Percentiles rank a stretch among this genome's conserved stretches.
Conservation (phyloP, 2,888 invertebrate genomes). For the Ormyrus labotus region DNA sequence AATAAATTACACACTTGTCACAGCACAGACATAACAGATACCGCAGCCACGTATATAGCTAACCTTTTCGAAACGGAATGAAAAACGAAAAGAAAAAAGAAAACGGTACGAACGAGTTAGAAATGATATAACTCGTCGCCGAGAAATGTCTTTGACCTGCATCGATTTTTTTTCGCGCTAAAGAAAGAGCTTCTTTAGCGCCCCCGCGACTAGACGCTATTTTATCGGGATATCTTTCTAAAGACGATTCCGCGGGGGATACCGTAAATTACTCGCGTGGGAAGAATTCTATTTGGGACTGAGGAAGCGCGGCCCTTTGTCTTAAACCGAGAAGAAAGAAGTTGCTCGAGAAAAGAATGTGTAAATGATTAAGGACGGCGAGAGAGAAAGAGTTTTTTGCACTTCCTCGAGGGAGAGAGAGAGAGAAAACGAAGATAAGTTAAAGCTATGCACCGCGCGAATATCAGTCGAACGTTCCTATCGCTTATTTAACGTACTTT, state of each 20-base stretch:
- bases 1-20: no score
- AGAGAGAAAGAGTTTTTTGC: neutral
- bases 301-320: neutral
- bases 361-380: slow-evolving; percentile 21
- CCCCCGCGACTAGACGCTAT: slow-evolving; percentile 17
- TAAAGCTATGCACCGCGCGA: neutral
- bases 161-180: slow-evolving; percentile 4
- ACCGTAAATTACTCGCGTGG: slow-evolving; percentile 34
- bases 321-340: neutral
- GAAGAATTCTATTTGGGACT: slow-evolving; percentile 19
- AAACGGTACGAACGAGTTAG: neutral
- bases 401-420: neutral
- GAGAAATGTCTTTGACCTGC: neutral
- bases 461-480: neutral
- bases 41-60: no score
- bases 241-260: slow-evolving; percentile 21
- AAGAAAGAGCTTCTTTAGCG: slow-evolving; percentile 9
- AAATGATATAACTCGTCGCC: neutral
- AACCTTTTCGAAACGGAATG: no score
- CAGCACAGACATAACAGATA: no score
- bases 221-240: slow-evolving; percentile 28
- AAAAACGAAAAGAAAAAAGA: slow-evolving; percentile 1
- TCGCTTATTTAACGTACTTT: slow-evolving; percentile 15
- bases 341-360: neutral
- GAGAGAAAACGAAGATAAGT: neutral